phyloP scores from a whole-genome alignment of 2,797 vertebrate genomes.

The Spheniscus humboldti region DNA sequence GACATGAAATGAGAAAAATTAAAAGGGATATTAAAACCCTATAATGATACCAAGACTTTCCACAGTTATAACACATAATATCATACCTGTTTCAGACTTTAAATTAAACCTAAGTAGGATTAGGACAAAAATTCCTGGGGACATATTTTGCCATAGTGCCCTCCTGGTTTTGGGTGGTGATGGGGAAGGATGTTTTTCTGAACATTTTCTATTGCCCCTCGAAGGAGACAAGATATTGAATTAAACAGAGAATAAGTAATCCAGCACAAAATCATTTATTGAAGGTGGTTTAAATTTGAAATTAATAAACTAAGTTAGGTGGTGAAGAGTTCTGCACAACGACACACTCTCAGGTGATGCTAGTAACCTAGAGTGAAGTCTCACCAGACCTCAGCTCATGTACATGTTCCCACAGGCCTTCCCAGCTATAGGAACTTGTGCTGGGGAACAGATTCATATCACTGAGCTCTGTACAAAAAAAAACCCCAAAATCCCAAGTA shows the following conservation, averaged over 20 bases:
- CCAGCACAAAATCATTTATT: not conserved
- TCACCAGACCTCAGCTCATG: not conserved
- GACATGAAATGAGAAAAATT: not conserved
- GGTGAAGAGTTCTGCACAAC: not conserved
- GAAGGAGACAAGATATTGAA: not conserved
- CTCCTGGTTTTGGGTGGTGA: not conserved
- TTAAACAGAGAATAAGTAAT: not conserved
- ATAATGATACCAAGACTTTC: not conserved
- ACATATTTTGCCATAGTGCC: not conserved
- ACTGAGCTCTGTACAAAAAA: accelerated
- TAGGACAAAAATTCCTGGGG: not conserved
- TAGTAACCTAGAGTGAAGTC: not conserved
- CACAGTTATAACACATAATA: not conserved
- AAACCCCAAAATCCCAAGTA: too few species aligned
- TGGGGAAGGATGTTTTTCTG: not conserved
- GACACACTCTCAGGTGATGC: not conserved
- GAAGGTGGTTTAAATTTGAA: not conserved
- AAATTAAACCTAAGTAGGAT: not conserved
- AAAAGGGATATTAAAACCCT: not conserved
- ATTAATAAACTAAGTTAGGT: not conserved
- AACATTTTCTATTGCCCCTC: not conserved
- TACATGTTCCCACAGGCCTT: not conserved
- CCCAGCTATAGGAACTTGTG: not conserved
- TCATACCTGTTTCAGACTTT: not conserved
- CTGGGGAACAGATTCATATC: accelerated